phyloP scores from a whole-genome alignment of 2,797 vertebrate species.

The Arnoldichthys spilopterus region DNA sequence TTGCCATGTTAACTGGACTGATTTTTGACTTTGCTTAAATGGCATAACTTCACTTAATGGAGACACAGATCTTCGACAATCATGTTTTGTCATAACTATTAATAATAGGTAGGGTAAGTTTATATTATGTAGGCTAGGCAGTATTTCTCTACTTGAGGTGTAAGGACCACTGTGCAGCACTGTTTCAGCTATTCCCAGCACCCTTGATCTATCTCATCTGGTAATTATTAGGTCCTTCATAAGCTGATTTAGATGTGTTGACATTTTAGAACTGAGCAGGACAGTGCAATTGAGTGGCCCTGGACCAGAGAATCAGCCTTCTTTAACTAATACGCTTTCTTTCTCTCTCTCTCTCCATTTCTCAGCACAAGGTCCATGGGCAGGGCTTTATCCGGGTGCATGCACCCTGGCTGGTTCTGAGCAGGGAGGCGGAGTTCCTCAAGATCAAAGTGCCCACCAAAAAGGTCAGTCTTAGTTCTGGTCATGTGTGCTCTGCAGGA shows the following conservation, averaged over 20 bases:
- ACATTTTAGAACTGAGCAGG: not conserved
- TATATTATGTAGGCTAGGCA: not conserved
- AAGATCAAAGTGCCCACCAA: slow-evolving; percentile 98
- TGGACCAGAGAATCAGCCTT: not conserved
- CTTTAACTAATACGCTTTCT: not conserved
- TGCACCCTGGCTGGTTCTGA: slow-evolving; percentile 93
- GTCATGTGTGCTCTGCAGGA: not conserved
- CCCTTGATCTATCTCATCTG: not conserved
- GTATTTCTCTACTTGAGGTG: not conserved
- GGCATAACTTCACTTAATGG: no score
- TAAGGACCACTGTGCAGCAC: not conserved
- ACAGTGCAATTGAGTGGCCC: not conserved
- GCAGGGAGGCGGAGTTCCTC: slow-evolving; percentile 95
- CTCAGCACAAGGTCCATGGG: slow-evolving; percentile 89
- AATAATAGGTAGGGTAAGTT: no score
- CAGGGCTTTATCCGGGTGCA: slow-evolving; percentile 91
- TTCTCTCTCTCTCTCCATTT: slow-evolving; percentile 49
- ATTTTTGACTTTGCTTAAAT: no score
- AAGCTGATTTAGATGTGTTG: not conserved
- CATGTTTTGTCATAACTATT: no score
- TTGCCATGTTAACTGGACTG: no score
- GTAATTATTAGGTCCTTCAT: not conserved
- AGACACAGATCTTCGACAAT: no score
- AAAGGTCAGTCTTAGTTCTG: slow-evolving; percentile 78
- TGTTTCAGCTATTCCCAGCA: not conserved